Percentiles rank a stretch among this genome's conserved stretches.
These are phyloP conservation scores for Hylaea fasciaria DNA, from an alignment of 2,888 invertebrate species.

Conservation along the genomic window DNA sequence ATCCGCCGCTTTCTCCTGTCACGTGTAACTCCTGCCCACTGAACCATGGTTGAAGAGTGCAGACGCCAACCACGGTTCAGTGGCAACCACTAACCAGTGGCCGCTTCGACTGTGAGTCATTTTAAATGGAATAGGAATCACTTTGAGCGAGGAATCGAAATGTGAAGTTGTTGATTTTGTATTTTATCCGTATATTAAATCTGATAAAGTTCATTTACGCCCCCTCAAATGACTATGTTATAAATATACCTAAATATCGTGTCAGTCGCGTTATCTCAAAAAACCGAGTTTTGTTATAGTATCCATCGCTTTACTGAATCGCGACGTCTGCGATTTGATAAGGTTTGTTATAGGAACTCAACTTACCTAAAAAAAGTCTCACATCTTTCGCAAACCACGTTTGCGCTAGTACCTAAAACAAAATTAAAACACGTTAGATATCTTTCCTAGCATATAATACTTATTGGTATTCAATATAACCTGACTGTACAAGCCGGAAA, in stretches of 20 bases:
- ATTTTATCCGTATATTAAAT: too few species aligned
- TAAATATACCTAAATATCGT: too few species aligned
- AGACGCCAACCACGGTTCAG: conserved; percentile 24
- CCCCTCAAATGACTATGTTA: too few species aligned
- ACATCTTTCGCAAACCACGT: neutral
- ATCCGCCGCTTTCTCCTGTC: conserved; percentile 15
- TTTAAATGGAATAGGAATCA: conserved; percentile 6
- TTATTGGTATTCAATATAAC: neutral
- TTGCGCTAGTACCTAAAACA: neutral
- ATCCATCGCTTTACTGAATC: too few species aligned
- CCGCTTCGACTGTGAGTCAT: conserved; percentile 8
- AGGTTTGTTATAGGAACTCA: neutral
- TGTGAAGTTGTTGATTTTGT: neutral
- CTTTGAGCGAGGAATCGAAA: neutral
- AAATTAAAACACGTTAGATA: too few species aligned
- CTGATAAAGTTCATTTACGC: too few species aligned
- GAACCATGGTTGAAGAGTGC: conserved; percentile 33
- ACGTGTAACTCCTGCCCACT: conserved; percentile 30
- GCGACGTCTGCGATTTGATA: too few species aligned
- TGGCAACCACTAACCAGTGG: conserved; percentile 11
- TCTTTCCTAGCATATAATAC: too few species aligned
- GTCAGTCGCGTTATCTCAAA: too few species aligned
- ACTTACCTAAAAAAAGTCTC: conserved; percentile 1
- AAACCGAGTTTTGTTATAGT: too few species aligned
- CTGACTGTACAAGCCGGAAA: neutral